Base-by-base conservation (phyloP, 2,113 vertebrate genomes). In the Erythrocebus patas region DNA sequence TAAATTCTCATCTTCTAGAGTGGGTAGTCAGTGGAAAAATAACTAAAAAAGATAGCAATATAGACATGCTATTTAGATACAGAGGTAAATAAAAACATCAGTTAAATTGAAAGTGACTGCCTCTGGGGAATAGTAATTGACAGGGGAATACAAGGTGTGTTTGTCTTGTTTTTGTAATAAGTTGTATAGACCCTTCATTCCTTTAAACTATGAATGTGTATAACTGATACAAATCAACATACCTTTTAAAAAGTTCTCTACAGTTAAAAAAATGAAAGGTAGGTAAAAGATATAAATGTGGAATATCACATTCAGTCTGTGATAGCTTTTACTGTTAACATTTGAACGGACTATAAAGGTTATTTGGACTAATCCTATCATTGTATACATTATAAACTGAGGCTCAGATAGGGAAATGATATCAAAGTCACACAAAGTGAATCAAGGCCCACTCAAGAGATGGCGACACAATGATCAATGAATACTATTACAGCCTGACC, bases 111-210 rank as follows among this genome's bases (percentile, higher is more conserved):
- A 92, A 93, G 16, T 64, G 25, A 95, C 12, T 87, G 64, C 18
- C 27, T 91, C 55, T 80, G 18, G 59, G 76, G 55, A 95, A 48
- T 73, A 92, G 23, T 70, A 89, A 92, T 30, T 64, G 48, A 79
- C 20, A 73, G 25, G 32, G 32, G 52, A 1, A 9, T 50, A 25
- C 3, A 8, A 22, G 35, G 8, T 40, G 25, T n/a, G 57, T 92
- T 50, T 48, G 5, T 84, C 91, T 94, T 80, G 32, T 79, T 91
- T 95, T 88, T 94, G 17, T 91, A 91, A 6, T 89, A 89, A 76
- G 72, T 94, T 20, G 86, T 90, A 8, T 43, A 80, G 43, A 48
- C 10, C 25, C 43, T 27, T 38, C 59, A 0, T 94, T 93, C 23
- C 27, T 86, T 93, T 94, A 72, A 90, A 83, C 61, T 94, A 32